Evolutionary conservation across 2,113 vertebrate genomes (phyloP).

Genomic region (Rhynchomys soricoides): DNA sequence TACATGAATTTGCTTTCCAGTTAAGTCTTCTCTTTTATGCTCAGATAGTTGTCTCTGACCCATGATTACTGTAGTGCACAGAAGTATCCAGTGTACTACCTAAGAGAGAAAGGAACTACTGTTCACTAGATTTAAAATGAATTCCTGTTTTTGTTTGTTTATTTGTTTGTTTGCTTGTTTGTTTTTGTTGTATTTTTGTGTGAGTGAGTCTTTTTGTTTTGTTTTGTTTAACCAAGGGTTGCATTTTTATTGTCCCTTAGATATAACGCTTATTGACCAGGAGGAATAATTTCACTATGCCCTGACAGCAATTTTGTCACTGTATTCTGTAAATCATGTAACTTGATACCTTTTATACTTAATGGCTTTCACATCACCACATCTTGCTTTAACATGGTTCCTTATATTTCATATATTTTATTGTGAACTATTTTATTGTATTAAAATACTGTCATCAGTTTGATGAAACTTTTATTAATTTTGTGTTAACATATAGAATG

Average conservation of each 20-base stretch:
- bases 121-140: background rate
- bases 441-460: background rate
- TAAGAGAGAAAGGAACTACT: constrained; percentile 33
- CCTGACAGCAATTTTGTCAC: constrained; percentile 27
- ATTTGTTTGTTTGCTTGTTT: no score
- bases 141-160: background rate
- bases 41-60: background rate
- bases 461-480: background rate
- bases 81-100: background rate
- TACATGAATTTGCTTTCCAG: background rate
- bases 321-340: constrained; percentile 19
- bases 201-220: no score
- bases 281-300: constrained; percentile 34
- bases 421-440: background rate
- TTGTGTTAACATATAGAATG: background rate
- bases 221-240: background rate
- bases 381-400: background rate
- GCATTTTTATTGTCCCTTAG: background rate
- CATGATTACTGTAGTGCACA: background rate
- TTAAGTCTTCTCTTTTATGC: background rate
- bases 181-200: no score
- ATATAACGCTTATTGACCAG: background rate
- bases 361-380: background rate
- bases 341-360: background rate
- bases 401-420: background rate